Base-by-base conservation (phyloP, 1,140 invertebrate species). In the Apis florea region DNA sequence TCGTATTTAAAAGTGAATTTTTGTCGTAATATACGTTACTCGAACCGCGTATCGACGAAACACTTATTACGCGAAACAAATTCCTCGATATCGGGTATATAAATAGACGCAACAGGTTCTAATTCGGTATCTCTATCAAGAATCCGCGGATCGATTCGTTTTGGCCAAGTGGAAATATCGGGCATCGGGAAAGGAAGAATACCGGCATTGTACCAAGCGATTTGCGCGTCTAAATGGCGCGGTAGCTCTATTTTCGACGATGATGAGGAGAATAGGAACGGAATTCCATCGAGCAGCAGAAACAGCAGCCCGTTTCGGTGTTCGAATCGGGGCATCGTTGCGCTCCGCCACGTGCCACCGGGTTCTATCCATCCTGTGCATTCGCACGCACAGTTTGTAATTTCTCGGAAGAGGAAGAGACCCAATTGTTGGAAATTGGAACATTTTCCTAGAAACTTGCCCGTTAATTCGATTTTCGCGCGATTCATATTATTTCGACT, bases 351-450 rank as follows among this genome's bases (percentile, higher is more conserved):
- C 68, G 68, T 70, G 68, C n/a, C 68, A 5, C 49, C 31, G 31
- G 31, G 4, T 31, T n/a, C 19, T 26, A 53, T 51, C 31, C 9
- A 51, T 59, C n/a, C 21, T 49, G 15, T 40, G 11, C 31, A 49
- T 49, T 21, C 53, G 69, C 53, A 24, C 58, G 24, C 70, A 13
- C n/a, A 21, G 54, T 72, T 72, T 40, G 31, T 6, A 40, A 5
- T 40, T 72, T 71, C 69, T 53, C 69, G 53, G 51, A 71, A 58
- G 1, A 47, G 70, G 31, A 58, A 72, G 47, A 47, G n/a, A 21
- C n/a, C n/a, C n/a, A 15, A 26, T 17, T 17, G 53, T 26, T 71
- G 69, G 40, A 56, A 71, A 71, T 56, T 54, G 13, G 69, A 56
- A 56, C 69, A 19, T 53, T 10, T 58, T 58, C 69, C 31, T 26